These are phyloP conservation scores for Trichomalopsis sarcophagae DNA, from an alignment of 1,140 invertebrate genomes.

Conservation along the genomic window DNA sequence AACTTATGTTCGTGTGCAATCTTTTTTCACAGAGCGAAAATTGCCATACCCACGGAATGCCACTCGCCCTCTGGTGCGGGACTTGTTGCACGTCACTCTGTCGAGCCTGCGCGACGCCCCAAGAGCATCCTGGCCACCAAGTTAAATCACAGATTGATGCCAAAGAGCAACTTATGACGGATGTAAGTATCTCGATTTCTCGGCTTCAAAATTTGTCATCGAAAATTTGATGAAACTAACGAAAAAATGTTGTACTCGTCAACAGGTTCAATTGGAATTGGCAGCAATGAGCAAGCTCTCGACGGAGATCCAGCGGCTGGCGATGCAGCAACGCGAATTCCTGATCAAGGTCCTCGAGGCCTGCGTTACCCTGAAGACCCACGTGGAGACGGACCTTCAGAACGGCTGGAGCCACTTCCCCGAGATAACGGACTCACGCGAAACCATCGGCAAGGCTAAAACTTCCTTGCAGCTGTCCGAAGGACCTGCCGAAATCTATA, in stretches of 20 bases:
- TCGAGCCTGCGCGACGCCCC: slow-evolving; percentile 79
- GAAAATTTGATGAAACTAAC: not conserved
- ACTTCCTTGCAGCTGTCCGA: slow-evolving; percentile 77
- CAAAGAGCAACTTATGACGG: slow-evolving; percentile 80
- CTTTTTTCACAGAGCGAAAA: slow-evolving; percentile 76
- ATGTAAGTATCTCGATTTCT: slow-evolving; percentile 76
- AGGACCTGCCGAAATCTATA: slow-evolving; percentile 76
- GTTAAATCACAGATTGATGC: slow-evolving; percentile 82
- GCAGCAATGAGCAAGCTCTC: slow-evolving; percentile 76
- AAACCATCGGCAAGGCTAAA: slow-evolving; percentile 78
- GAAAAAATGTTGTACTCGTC: not conserved
- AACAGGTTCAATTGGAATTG: slow-evolving; percentile 74
- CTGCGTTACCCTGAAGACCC: slow-evolving; percentile 82
- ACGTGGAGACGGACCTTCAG: slow-evolving; percentile 82
- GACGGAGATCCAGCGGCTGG: slow-evolving; percentile 79
- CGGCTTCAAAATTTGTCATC: not conserved
- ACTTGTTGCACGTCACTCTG: slow-evolving; percentile 81
- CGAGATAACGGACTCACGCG: slow-evolving; percentile 80
- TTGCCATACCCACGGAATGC: slow-evolving; percentile 84
- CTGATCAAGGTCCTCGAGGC: slow-evolving; percentile 84
- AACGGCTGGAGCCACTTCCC: slow-evolving; percentile 79
- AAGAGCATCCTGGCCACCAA: slow-evolving; percentile 80
- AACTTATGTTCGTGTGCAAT: slow-evolving; percentile 2
- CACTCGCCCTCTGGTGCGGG: slow-evolving; percentile 82
- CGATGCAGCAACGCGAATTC: slow-evolving; percentile 81